Evolutionary conservation across 1,140 invertebrate genomes (phyloP).

Genomic region (Pseudobourletiella spinata): DNA sequence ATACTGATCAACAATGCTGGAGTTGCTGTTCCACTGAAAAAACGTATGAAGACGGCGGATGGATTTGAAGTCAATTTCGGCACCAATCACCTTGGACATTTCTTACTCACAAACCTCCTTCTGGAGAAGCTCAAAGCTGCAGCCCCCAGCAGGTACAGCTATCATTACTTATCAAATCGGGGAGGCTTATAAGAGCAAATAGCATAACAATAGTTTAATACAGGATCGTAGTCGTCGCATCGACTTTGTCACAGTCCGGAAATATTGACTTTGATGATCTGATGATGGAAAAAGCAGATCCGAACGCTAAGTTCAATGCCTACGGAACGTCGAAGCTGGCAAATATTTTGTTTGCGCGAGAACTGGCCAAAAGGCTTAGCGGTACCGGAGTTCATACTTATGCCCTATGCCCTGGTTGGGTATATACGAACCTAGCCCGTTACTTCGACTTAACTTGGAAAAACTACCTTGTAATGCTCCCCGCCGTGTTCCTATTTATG

Average conservation of each 20-base stretch:
- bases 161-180: too few relatives aligned
- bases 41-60: conserved; percentile 41
- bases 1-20: conserved; percentile 71
- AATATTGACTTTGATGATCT: conserved; percentile 63
- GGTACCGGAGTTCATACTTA: conserved; percentile 58
- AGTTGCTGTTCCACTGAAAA: conserved; percentile 39
- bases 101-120: conserved; percentile 46
- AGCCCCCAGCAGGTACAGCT: conserved; percentile 28
- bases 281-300: conserved; percentile 50
- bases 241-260: conserved; percentile 51
- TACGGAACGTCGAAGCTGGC: conserved; percentile 74
- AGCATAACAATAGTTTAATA: too few relatives aligned
- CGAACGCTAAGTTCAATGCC: conserved; percentile 43
- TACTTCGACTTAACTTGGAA: conserved; percentile 58
- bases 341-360: conserved; percentile 58
- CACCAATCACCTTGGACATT: conserved; percentile 43
- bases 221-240: conserved; percentile 51
- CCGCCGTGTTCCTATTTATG: conserved; percentile 59
- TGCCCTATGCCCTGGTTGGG: conserved; percentile 73
- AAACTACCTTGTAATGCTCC: conserved; percentile 58
- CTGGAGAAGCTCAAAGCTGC: conserved; percentile 41
- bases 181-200: too few relatives aligned
- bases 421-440: conserved; percentile 66
- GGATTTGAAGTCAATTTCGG: conserved; percentile 42
- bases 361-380: conserved; percentile 50